phyloP scores from a whole-genome alignment of 2,113 vertebrate genomes.

The Ursus arctos region DNA sequence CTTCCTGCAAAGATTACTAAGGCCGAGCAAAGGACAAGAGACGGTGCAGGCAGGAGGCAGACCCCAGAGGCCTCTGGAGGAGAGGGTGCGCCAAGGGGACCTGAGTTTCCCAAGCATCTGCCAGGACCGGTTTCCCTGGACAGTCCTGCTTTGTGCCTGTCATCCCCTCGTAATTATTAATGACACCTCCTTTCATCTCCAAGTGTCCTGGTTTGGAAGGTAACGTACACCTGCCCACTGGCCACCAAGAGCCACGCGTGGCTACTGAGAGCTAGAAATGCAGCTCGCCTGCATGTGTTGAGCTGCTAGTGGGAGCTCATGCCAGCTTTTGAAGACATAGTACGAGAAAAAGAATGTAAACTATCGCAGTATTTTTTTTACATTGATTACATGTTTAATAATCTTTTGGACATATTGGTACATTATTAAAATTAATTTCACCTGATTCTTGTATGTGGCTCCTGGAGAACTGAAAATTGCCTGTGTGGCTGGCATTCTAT shows the following conservation, averaged over 20 bases:
- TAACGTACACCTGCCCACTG: no score
- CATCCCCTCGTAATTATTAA: not conserved
- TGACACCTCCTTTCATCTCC: not conserved
- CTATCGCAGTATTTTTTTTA: not conserved
- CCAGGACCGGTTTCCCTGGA: no score
- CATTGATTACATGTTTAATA: not conserved
- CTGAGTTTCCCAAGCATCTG: no score
- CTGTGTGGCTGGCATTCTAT: not conserved
- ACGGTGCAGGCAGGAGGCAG: no score
- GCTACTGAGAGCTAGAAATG: not conserved
- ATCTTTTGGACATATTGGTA: not conserved
- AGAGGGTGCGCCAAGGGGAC: accelerated
- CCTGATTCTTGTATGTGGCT: not conserved
- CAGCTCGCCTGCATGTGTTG: accelerated
- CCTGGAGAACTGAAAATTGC: not conserved
- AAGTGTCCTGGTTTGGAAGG: not conserved
- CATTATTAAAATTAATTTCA: not conserved
- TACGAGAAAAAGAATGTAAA: not conserved
- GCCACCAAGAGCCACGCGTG: accelerated
- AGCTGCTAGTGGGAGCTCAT: no score
- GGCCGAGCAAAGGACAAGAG: not conserved
- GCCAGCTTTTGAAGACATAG: not conserved
- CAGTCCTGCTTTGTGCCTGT: not conserved
- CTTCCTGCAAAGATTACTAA: not conserved
- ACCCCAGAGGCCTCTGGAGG: not conserved